Conservation (phyloP, 2,888 invertebrate species). For the Drymonia ruficornis region DNA sequence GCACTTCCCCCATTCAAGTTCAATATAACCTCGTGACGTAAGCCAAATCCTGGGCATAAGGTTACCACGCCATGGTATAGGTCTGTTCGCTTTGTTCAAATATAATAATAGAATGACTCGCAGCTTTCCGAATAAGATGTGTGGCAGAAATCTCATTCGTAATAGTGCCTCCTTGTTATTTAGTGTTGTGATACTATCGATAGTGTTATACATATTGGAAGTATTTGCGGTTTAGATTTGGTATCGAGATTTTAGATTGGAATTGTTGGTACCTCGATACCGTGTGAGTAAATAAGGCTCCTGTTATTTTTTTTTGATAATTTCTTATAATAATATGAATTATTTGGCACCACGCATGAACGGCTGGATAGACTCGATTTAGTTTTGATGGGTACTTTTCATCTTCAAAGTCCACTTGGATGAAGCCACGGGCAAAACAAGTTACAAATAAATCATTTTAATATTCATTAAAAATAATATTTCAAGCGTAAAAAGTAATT, state of each 20-base stretch:
- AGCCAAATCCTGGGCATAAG: slow-evolving; percentile 71
- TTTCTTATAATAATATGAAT: too few relatives aligned
- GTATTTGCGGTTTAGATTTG: slow-evolving; percentile 8
- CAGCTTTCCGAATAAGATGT: slow-evolving; percentile 74
- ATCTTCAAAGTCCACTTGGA: too few relatives aligned
- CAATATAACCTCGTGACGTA: slow-evolving; percentile 72
- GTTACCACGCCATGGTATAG: slow-evolving; percentile 25
- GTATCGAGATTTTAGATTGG: neutral
- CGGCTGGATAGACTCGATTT: too few relatives aligned
- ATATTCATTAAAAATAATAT: neutral
- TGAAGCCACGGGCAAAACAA: too few relatives aligned
- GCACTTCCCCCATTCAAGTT: slow-evolving; percentile 46
- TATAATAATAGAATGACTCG: slow-evolving; percentile 79
- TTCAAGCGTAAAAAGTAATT: slow-evolving; percentile 24
- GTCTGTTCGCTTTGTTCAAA: slow-evolving; percentile 67
- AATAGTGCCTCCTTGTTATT: slow-evolving; percentile 55
- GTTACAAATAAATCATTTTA: neutral
- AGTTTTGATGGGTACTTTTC: too few relatives aligned
- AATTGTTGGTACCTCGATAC: too few relatives aligned
- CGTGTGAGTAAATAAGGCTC: too few relatives aligned
- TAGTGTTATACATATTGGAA: slow-evolving; percentile 20
- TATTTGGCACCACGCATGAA: too few relatives aligned
- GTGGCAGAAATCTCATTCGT: slow-evolving; percentile 73
- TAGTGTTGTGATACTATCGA: slow-evolving; percentile 45
- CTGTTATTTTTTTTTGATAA: too few relatives aligned